A percentile compares a stretch with the other conserved stretches of the same genome.
Evolutionary conservation across 2,113 vertebrate genomes (phyloP).

Genomic region (Ameiurus melas): DNA sequence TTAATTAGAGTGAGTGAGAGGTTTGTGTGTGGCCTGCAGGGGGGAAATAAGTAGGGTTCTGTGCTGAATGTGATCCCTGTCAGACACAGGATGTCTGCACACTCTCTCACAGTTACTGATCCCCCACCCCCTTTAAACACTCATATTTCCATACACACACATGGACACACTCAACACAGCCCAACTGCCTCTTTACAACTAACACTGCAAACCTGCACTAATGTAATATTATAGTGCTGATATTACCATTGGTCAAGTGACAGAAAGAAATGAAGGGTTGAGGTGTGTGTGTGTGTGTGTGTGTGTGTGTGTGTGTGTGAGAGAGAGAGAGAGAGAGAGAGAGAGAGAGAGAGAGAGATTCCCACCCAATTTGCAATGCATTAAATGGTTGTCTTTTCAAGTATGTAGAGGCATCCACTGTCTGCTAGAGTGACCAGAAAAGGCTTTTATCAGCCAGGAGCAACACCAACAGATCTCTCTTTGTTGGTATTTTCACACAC

Average conservation of each 20-base stretch:
- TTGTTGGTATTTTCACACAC: slow-evolving; percentile 45
- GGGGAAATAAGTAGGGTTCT: slow-evolving; percentile 42
- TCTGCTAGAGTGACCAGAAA: slow-evolving; percentile 3
- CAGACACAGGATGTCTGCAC: slow-evolving; percentile 58
- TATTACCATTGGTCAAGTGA: background rate
- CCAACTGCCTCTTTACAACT: background rate
- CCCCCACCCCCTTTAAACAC: slow-evolving; percentile 4
- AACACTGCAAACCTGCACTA: slow-evolving; percentile 15
- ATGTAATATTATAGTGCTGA: background rate
- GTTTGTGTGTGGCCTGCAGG: slow-evolving; percentile 54
- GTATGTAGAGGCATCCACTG: slow-evolving; percentile 21
- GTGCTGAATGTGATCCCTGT: slow-evolving; percentile 55
- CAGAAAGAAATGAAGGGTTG: background rate
- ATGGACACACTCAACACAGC: slow-evolving; percentile 8
- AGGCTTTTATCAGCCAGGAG: slow-evolving; percentile 17
- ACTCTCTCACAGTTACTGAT: slow-evolving; percentile 41
- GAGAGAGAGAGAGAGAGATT: slow-evolving; percentile 25
- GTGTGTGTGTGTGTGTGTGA: background rate
- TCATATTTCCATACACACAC: slow-evolving; percentile 28
- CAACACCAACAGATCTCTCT: slow-evolving; percentile 32
- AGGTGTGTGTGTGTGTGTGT: background rate
- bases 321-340: slow-evolving; percentile 22
- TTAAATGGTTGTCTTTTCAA: slow-evolving; percentile 35
- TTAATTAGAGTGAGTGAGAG: slow-evolving; percentile 52
- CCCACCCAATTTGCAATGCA: slow-evolving; percentile 35